These are phyloP conservation scores for Aleiodes sp. DNA, from an alignment of 1,140 invertebrate species.

Conservation along the genomic window DNA sequence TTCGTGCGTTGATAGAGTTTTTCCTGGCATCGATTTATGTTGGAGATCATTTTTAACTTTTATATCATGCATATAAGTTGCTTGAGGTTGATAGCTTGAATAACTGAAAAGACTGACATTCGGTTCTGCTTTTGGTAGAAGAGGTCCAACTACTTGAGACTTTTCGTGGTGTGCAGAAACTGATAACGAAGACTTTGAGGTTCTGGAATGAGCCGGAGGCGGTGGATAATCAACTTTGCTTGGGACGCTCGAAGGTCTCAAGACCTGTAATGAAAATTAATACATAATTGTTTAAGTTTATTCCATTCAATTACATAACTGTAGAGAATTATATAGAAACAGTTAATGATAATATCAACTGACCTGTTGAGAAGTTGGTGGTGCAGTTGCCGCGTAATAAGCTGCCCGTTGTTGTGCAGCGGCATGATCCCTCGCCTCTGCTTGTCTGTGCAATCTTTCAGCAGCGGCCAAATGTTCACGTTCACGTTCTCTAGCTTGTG, in stretches of 20 bases:
- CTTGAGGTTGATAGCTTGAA: slow-evolving; percentile 70
- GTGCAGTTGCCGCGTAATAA: slow-evolving; percentile 56
- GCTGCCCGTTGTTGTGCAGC: slow-evolving; percentile 52
- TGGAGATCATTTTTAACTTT: slow-evolving; percentile 61
- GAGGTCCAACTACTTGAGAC: slow-evolving; percentile 56
- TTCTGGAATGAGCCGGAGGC: slow-evolving; percentile 69
- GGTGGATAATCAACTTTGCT: slow-evolving; percentile 70
- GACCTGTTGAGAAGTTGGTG: slow-evolving; percentile 59
- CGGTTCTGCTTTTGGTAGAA: slow-evolving; percentile 76
- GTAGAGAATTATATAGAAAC: neutral
- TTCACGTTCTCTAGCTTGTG: slow-evolving; percentile 45
- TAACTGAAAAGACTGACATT: slow-evolving; percentile 79
- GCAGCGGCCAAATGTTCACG: slow-evolving; percentile 50
- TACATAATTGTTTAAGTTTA: too few relatives aligned
- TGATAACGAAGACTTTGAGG: slow-evolving; percentile 60
- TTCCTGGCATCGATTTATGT: slow-evolving; percentile 53
- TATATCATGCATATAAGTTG: slow-evolving; percentile 64
- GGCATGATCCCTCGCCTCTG: slow-evolving; percentile 54
- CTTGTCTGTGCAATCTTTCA: slow-evolving; percentile 54
- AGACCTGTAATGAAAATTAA: too few relatives aligned
- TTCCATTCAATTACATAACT: neutral
- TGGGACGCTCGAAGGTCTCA: slow-evolving; percentile 64
- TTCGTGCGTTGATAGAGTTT: slow-evolving; percentile 58
- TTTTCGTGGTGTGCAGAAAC: slow-evolving; percentile 67
- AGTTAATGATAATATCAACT: neutral